Evolutionary conservation across 2,888 invertebrate species (phyloP).

Genomic region (Erynnis tages): DNA sequence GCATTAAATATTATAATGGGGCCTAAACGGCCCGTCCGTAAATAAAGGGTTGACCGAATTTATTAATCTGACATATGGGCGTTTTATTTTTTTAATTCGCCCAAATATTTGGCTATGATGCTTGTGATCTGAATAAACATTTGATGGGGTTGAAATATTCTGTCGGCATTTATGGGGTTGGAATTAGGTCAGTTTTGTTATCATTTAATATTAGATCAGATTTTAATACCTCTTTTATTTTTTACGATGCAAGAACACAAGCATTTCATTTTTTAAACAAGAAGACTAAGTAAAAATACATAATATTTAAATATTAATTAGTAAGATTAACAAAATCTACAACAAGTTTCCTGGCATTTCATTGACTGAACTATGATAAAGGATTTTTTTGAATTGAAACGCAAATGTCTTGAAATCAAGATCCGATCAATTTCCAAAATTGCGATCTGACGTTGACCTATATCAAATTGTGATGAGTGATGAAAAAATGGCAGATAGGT

Average conservation of each 20-base stretch:
- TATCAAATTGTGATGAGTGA: constrained; percentile 38
- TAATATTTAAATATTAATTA: too few relatives aligned
- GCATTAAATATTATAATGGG: constrained; percentile 79
- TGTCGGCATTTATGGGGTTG: background rate
- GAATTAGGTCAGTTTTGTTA: background rate
- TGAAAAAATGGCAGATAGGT: constrained; percentile 51
- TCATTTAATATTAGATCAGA: too few relatives aligned
- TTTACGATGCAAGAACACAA: too few relatives aligned
- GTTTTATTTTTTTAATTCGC: constrained; percentile 41
- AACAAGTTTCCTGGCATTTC: too few relatives aligned
- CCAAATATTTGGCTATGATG: constrained; percentile 50
- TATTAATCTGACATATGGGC: constrained; percentile 56
- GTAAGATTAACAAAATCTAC: too few relatives aligned
- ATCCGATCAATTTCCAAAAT: constrained; percentile 24
- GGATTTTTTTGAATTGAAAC: too few relatives aligned
- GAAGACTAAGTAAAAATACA: too few relatives aligned
- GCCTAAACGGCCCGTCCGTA: constrained; percentile 63
- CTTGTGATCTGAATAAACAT: constrained; percentile 16
- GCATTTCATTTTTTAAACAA: too few relatives aligned
- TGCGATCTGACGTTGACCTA: constrained; percentile 37
- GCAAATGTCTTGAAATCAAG: background rate
- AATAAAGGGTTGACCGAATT: constrained; percentile 75
- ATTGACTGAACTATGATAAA: too few relatives aligned
- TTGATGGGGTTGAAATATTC: constrained; percentile 7
- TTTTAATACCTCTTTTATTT: too few relatives aligned